These are phyloP conservation scores for Xiphorhynchus elegans DNA, from an alignment of 2,113 vertebrate species.

Conservation along the genomic window DNA sequence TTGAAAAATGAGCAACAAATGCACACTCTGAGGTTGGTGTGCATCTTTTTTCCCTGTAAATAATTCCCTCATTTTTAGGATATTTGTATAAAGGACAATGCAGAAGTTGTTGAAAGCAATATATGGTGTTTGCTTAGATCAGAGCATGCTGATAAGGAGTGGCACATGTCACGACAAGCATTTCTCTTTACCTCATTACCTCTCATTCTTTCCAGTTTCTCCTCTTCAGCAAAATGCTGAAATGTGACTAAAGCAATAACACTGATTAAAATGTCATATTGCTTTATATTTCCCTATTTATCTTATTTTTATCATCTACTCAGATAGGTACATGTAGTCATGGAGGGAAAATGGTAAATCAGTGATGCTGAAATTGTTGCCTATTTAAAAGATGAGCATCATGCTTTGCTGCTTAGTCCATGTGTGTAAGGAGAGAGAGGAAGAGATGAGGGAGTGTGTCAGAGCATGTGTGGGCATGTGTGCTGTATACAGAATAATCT, in stretches of 20 bases:
- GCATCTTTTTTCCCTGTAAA: not conserved
- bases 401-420: not conserved
- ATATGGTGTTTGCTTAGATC: not conserved
- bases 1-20: slow-evolving; percentile 15
- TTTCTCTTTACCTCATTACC: not conserved
- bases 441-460: not conserved
- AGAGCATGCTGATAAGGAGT: not conserved
- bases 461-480: fast-evolving
- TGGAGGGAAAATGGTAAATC: not conserved
- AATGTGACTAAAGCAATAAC: not conserved
- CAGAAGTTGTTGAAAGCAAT: not conserved
- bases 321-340: not conserved
- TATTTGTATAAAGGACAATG: not conserved
- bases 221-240: not conserved
- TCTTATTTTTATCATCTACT: not conserved
- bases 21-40: not conserved
- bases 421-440: not conserved
- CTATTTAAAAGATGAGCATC: not conserved
- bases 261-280: not conserved
- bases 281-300: not conserved
- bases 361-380: not conserved
- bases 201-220: not conserved
- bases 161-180: not conserved
- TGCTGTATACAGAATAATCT: not conserved
- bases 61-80: not conserved